Base-by-base conservation (phyloP, 1,140 invertebrate genomes). In the Papilio helenus region DNA sequence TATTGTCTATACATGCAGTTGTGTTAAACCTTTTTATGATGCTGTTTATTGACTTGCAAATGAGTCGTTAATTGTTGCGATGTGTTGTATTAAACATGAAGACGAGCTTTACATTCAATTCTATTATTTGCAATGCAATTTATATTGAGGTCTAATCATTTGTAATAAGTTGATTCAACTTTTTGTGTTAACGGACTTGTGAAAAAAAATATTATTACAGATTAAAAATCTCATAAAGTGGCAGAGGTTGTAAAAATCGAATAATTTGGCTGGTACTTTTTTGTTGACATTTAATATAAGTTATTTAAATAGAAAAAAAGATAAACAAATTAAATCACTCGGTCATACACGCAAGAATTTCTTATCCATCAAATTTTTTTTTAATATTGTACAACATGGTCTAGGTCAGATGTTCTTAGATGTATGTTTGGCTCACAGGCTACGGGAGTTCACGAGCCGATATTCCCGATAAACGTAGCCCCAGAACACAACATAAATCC, bases 401-500 rank as follows among this genome's bases (percentile, higher is more conserved):
- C 44, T 72, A 44, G 44, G 8, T 23, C 72, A 74, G 72, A 44
- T 74, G 72, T 74, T 74, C 72, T 18, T 10, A 29, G 12, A 51
- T 9, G 14, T 23, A 74, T 8, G 44, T 10, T 46, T 20, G n/a
- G 34, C 39, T 55, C n/a, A 2, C 34, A 14, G 49, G 29, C n/a
- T 23, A 72, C 51, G 34, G 49, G 71, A 58, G 34, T 58, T 61
- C 73, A 42, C 39, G 72, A 49, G 26, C 20, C 72, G 72, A 74
- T 72, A 44, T 72, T 46, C 44, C 79, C 79, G 84, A 85, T 89
- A 84, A 82, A 80, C 76, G 84, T 80, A 85, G 82, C 82, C 84
- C 79, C 80, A 78, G 83, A 84, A 83, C 71, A 77, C 68, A 71
- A 65, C 81, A 79, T 84, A 86, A 82, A 84, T 84, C 82, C 83